Base-by-base conservation (phyloP, 1,140 invertebrate species). In the Diploscapter pachys region DNA sequence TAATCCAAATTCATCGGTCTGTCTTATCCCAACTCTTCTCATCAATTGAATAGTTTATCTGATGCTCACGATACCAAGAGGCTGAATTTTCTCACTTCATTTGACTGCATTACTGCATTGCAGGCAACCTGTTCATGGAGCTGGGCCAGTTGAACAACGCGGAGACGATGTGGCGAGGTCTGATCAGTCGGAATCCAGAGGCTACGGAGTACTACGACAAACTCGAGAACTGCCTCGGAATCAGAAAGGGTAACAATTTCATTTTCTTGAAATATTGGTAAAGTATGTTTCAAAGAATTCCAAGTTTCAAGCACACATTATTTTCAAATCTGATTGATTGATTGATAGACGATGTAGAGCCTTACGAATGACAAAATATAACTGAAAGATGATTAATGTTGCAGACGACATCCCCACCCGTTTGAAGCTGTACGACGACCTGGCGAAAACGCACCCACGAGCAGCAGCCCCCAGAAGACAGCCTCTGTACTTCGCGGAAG, bases 161-260 rank as follows among this genome's bases (percentile, higher is more conserved):
- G n/a, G 91, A 90, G 80, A 88, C 89, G 78, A 90, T 96, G 59
- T 98, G 93, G 87, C 90, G 90, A 82, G 90, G 92, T 71, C 89
- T 99, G 63, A 89, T 99, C 78, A 89, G 91, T 71, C 90, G 96
- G 79, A 99, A 99, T 90, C 94, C 93, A 8, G 96, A 99, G 87
- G 97, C 98, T 87, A 91, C 91, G 74, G 88, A 90, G 68, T 99
- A 98, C 88, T 99, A 97, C 87, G 88, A 90, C 79, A 92, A 92
- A 86, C 88, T 97, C 82, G 91, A 95, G 85, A 90, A 92, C 85
- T 92, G 94, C 49, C 89, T 72, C 55, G 71, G 72, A 49, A 67
- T 80, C n/a, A 63, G 31, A 31, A 31, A 73, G n/a, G 73, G 72
- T 73, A n/a, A n/a, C 11, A 48, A 5, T 2, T 59, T 57, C 8